Conservation (phyloP, 1,140 invertebrate genomes). For the Palaemon carinicauda region DNA sequence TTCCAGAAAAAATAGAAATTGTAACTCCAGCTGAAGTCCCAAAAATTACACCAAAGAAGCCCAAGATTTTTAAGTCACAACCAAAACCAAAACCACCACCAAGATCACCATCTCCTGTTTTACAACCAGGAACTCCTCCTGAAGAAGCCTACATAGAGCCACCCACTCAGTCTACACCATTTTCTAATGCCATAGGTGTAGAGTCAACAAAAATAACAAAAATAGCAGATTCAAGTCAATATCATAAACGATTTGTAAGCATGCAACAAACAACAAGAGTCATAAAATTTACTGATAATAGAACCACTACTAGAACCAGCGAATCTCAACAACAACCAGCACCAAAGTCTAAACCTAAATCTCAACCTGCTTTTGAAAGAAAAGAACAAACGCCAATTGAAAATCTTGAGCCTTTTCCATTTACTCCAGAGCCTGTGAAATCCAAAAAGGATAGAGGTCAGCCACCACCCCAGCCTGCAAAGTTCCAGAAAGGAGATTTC, state of each 20-base stretch:
- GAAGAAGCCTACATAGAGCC: constrained; percentile 25
- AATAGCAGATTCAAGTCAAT: constrained; percentile 48
- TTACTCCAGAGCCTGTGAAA: constrained; percentile 63
- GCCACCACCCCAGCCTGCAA: constrained; percentile 70
- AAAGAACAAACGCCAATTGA: constrained; percentile 29
- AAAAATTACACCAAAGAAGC: constrained; percentile 32
- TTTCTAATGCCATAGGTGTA: constrained; percentile 47
- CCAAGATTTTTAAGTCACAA: constrained; percentile 41
- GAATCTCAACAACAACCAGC: neutral
- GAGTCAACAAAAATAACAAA: constrained; percentile 51
- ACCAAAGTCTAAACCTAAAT: neutral
- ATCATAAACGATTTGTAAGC: constrained; percentile 40
- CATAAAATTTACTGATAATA: constrained; percentile 36
- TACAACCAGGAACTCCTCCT: constrained; percentile 40
- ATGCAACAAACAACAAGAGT: constrained; percentile 49
- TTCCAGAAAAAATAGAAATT: constrained; percentile 40
- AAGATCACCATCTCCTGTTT: constrained; percentile 40
- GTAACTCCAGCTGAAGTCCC: constrained; percentile 2
- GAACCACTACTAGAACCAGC: constrained; percentile 2
- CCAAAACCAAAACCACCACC: constrained; percentile 17
- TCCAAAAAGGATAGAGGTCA: constrained; percentile 62
- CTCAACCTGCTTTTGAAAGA: neutral
- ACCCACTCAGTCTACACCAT: neutral
- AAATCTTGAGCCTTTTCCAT: constrained; percentile 67
- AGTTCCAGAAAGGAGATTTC: constrained; percentile 77